These are phyloP conservation scores for Maccullochella peelii DNA, from an alignment of 2,113 vertebrate species.

Conservation along the genomic window DNA sequence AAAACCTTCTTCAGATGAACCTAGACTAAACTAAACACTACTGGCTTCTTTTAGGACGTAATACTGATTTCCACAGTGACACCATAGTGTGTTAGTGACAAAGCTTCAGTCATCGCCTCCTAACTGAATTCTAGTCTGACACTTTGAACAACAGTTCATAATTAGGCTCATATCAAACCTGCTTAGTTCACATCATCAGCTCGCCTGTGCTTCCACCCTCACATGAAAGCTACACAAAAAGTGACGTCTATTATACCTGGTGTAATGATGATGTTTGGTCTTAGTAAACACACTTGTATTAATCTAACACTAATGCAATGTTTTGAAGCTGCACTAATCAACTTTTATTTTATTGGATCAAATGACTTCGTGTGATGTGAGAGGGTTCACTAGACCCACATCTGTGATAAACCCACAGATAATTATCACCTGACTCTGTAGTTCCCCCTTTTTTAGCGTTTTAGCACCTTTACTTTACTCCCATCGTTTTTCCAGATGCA, in stretches of 20 bases:
- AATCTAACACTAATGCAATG: background rate
- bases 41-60: background rate
- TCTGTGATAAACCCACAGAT: no score
- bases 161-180: background rate
- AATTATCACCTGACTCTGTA: no score
- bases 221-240: slow-evolving; percentile 21
- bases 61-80: background rate
- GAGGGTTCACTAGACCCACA: background rate
- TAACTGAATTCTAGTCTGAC: slow-evolving; percentile 21
- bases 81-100: background rate
- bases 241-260: background rate
- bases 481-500: no score
- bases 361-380: background rate
- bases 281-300: background rate
- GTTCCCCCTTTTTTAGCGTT: no score
- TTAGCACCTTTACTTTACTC: no score
- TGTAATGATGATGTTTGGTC: background rate
- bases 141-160: slow-evolving; percentile 40
- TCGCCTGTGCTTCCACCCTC: background rate
- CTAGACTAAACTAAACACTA: background rate
- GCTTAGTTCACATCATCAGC: slow-evolving; percentile 11
- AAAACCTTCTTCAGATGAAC: background rate
- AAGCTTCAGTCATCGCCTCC: slow-evolving; percentile 28
- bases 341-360: background rate
- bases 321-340: background rate